Evolutionary conservation across 2,113 vertebrate species (phyloP), one percentile per base, ranked within the genome.

Genomic region (Aepyceros melampus): DNA sequence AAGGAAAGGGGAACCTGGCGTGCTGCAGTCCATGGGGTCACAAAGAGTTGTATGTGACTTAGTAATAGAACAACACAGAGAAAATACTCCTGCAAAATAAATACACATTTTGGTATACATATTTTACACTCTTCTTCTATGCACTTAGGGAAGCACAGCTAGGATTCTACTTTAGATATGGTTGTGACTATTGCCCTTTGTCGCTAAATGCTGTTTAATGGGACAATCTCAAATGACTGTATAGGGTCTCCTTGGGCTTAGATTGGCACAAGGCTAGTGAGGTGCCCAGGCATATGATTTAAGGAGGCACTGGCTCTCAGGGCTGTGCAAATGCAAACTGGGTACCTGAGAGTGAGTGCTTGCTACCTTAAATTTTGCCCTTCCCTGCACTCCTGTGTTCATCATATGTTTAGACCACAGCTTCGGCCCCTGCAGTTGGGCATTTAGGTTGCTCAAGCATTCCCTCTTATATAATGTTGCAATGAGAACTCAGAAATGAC

Each of bases 351-450:
- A 43, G 36, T 2, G 3, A 40, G 43, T n/a, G n/a, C n/a, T n/a
- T 2, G 13, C 58, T 4, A 12, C 51, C 81, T 33, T 25, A 21
- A n/a, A 9, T 9, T 3, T 7, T 40, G 43, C 17, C 71, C 53
- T 21, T 7, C 11, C 12, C 31, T 5, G 9, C 16, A 23, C 5
- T 36, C 4, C 33, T 27, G 0, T 25, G 11, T 17, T 25, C 25
- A 19, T 4, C 9, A 7, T 17, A 0, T 1, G 9, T 2, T 0
- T 3, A 29, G 14, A 36, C 60, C 83, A 62, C 31, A 15, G 62
- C 10, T 51, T n/a, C 11, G 79, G 51, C 27, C 89, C 27, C 92
- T 5, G 4, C 5, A 4, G 76, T 0, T 4, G 27, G 29, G 16
- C 36, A 33, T 1, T 10, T 1, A 25, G n/a, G 51, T 21, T 6